Evolutionary conservation across 2,888 invertebrate species (phyloP).

Genomic region (Fragum whitleyi): DNA sequence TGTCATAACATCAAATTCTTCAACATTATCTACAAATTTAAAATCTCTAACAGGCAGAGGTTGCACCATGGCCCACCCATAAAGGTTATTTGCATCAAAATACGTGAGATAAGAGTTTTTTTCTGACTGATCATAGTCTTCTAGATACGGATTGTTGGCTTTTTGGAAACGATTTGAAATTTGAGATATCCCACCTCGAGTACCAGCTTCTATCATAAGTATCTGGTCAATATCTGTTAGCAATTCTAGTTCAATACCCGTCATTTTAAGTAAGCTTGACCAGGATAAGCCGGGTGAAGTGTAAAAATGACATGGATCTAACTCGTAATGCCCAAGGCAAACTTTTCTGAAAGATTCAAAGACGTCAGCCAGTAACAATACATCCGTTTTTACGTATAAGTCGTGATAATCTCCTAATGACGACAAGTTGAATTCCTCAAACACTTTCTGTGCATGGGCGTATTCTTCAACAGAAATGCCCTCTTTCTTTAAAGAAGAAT

Average conservation of each 20-base stretch:
- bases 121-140: constrained; percentile 36
- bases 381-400: constrained; percentile 46
- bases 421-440: constrained; percentile 20
- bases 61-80: constrained; percentile 36
- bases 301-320: constrained; percentile 48
- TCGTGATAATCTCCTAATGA: constrained; percentile 41
- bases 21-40: constrained; percentile 14
- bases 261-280: constrained; percentile 41
- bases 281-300: constrained; percentile 48
- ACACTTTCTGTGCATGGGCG: constrained; percentile 35
- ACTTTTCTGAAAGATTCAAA: constrained; percentile 42
- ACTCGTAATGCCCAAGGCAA: constrained; percentile 44
- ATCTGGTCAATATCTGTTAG: constrained; percentile 39
- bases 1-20: constrained; percentile 28
- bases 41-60: constrained; percentile 28
- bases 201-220: constrained; percentile 32
- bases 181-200: constrained; percentile 44
- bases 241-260: constrained; percentile 30
- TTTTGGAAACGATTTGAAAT: constrained; percentile 41
- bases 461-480: constrained; percentile 40
- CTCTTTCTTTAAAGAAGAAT: constrained; percentile 32
- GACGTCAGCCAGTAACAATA: constrained; percentile 31
- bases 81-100: constrained; percentile 46
- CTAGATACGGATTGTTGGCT: constrained; percentile 49
- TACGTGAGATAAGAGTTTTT: constrained; percentile 35